Evolutionary conservation across 2,797 vertebrate genomes (phyloP).

Genomic region (Tarsius wallacei): DNA sequence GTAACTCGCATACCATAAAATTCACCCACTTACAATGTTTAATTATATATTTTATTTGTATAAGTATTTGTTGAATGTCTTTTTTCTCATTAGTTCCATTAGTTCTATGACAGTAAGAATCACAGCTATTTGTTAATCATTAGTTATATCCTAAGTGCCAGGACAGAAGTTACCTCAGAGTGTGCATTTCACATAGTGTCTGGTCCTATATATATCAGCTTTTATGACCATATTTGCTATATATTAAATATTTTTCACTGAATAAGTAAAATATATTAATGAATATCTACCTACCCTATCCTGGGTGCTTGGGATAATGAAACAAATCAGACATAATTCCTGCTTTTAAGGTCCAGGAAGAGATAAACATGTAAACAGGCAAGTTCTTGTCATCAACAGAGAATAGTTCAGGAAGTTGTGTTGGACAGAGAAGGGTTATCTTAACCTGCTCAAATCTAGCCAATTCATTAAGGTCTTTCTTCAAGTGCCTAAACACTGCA

Average conservation of each 20-base stretch:
- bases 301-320: constrained; percentile 32
- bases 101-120: constrained; percentile 49
- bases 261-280: constrained; percentile 44
- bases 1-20: background rate
- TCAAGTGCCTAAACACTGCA: background rate
- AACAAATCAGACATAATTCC: constrained; percentile 26
- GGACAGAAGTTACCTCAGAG: constrained; percentile 8
- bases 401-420: background rate
- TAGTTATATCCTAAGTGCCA: constrained; percentile 33
- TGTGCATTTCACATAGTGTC: background rate
- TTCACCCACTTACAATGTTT: background rate
- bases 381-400: background rate
- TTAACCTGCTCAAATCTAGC: background rate
- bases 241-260: constrained; percentile 45
- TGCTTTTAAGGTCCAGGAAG: background rate
- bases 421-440: background rate
- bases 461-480: background rate
- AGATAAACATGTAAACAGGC: background rate
- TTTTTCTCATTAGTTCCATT: background rate
- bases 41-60: constrained; percentile 19
- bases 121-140: background rate
- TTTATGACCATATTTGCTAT: constrained; percentile 2
- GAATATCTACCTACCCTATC: background rate
- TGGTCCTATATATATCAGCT: background rate
- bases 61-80: constrained; percentile 43